phyloP scores from a whole-genome alignment of 2,888 invertebrate genomes.

The Pedicia rivosa region DNA sequence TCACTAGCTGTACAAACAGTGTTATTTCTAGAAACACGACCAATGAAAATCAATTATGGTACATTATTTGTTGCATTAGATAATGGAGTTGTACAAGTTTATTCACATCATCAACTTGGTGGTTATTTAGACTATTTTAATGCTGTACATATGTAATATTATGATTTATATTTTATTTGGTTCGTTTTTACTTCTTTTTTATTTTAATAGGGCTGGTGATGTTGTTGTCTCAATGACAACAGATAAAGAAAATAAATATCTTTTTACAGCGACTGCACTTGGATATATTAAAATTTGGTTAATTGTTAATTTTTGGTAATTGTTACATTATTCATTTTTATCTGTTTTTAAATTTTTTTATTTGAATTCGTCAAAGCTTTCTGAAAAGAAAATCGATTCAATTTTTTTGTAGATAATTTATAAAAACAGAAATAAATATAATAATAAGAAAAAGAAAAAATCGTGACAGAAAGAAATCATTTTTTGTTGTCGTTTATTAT shows the following conservation, averaged over 20 bases:
- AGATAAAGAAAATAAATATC: conserved; percentile 50
- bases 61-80: conserved; percentile 55
- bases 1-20: conserved; percentile 46
- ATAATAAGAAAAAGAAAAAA: no score
- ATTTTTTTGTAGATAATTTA: no score
- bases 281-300: conserved; percentile 74
- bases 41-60: conserved; percentile 32
- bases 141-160: conserved; percentile 50
- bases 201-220: no score
- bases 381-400: no score
- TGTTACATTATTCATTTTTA: no score
- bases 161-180: no score
- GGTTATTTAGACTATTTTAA: conserved; percentile 54
- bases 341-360: no score
- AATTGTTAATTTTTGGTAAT: conserved; percentile 47
- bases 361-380: no score
- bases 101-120: conserved; percentile 64
- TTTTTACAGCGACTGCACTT: conserved; percentile 52
- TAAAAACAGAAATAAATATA: no score
- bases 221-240: conserved; percentile 44
- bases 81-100: conserved; percentile 60
- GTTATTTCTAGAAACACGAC: conserved; percentile 46
- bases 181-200: no score
- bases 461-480: no score
- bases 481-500: no score